A percentile compares a stretch with the other conserved stretches of the same genome.
phyloP scores from a whole-genome alignment of 2,113 vertebrate species.

The Cynocephalus volans region DNA sequence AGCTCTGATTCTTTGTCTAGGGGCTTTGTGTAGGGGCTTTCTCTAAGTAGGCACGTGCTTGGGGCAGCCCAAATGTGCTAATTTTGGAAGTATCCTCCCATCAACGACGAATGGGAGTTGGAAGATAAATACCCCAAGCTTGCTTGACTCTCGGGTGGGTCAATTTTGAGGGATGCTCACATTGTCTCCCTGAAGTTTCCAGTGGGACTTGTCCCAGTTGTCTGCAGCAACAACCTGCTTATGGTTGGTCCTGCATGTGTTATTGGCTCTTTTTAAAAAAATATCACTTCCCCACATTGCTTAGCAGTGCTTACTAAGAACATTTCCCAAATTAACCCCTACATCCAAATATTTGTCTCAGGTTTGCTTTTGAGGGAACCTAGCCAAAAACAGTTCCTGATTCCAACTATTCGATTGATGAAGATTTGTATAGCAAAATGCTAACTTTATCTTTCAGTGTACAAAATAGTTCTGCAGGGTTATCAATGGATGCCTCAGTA shows the following conservation, averaged over 20 bases:
- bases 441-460: background rate
- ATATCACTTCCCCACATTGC: rapidly evolving
- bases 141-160: background rate
- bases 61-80: background rate
- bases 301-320: background rate
- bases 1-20: background rate
- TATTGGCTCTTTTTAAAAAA: no score
- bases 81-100: background rate
- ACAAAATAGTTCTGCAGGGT: background rate
- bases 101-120: background rate
- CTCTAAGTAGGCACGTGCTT: background rate
- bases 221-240: background rate
- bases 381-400: background rate
- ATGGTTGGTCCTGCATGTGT: rapidly evolving
- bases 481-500: background rate
- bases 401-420: background rate
- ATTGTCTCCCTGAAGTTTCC: background rate
- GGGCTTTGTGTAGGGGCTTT: background rate
- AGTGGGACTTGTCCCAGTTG: background rate
- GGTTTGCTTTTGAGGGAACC: background rate
- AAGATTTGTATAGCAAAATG: background rate
- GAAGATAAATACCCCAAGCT: background rate
- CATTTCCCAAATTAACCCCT: background rate
- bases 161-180: background rate
- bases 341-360: background rate